These are phyloP conservation scores for Alectoris magna DNA, from an alignment of 2,797 vertebrate species.

Conservation along the genomic window DNA sequence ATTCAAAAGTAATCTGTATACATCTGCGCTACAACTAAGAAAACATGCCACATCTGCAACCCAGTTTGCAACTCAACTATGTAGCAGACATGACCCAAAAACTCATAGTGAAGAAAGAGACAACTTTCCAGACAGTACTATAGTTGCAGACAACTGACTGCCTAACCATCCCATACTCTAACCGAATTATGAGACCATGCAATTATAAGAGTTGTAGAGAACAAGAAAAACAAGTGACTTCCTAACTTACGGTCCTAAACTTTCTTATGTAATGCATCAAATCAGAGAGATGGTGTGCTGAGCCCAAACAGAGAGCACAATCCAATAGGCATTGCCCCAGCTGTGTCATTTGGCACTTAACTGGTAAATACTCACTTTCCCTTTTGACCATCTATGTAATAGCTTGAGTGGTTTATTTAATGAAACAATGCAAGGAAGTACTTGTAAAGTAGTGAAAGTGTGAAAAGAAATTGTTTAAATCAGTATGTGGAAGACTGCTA, in stretches of 20 bases:
- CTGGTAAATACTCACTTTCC: background rate
- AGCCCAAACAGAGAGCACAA: background rate
- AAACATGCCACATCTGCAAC: background rate
- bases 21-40: background rate
- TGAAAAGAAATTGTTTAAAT: background rate
- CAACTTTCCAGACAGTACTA: background rate
- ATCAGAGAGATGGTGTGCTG: background rate
- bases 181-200: background rate
- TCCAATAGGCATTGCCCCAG: background rate
- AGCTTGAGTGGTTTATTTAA: background rate
- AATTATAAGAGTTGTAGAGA: background rate
- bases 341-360: rapidly evolving
- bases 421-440: background rate
- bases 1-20: background rate
- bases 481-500: background rate
- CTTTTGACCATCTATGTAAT: background rate
- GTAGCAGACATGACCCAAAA: background rate
- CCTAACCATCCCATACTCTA: background rate
- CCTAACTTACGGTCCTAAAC: background rate
- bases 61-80: background rate
- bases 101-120: background rate
- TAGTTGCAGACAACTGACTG: background rate
- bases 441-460: background rate
- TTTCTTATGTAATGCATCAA: background rate
- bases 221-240: background rate